A percentile compares a stretch with the other conserved stretches of the same genome.
Evolutionary conservation across 2,797 vertebrate species (phyloP).

Genomic region (Prionace glauca): DNA sequence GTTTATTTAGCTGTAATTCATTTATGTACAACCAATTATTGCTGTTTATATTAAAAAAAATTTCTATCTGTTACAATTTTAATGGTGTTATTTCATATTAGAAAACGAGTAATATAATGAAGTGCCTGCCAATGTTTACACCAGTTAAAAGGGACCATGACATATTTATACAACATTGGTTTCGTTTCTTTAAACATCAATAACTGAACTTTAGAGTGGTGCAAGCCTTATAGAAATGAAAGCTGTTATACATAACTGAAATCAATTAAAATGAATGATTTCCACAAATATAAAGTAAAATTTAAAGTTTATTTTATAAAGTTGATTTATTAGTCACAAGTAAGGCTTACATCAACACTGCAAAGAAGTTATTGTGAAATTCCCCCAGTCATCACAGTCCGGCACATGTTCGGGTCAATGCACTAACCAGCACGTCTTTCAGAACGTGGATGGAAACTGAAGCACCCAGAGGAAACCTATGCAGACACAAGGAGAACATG

Average conservation of each 20-base stretch:
- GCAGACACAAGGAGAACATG: no score
- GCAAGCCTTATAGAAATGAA: background rate
- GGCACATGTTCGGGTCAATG: no score
- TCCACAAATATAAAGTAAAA: background rate
- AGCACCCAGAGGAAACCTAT: no score
- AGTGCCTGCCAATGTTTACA: background rate
- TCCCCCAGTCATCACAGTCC: no score
- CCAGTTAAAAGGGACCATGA: background rate
- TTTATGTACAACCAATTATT: background rate
- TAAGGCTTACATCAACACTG: no score
- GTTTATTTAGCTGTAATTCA: background rate
- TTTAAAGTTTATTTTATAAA: no score
- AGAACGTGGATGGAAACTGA: no score
- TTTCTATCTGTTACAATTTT: background rate
- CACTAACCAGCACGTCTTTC: no score
- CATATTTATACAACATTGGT: background rate
- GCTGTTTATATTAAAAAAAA: background rate
- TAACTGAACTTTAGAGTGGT: background rate
- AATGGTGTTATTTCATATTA: background rate
- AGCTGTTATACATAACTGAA: background rate
- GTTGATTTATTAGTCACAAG: no score
- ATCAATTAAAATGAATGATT: background rate
- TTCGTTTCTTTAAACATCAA: background rate
- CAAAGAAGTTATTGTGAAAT: no score
- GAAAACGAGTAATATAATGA: background rate